Conservation (phyloP, 2,113 vertebrate species). For the Lagopus muta region DNA sequence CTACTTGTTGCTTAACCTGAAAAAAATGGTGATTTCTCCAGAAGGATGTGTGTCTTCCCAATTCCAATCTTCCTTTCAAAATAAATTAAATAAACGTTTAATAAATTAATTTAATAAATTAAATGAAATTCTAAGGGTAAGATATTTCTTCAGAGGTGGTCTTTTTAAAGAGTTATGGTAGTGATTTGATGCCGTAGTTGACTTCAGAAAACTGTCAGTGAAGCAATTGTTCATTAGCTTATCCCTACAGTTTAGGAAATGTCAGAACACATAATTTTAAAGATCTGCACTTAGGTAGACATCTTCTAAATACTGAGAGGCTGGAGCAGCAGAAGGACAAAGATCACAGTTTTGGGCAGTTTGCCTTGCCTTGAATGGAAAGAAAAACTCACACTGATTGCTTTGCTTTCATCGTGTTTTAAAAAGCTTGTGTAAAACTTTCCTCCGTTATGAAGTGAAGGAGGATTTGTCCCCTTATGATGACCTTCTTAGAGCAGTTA, state of each 20-base stretch:
- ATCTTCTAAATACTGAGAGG: background rate
- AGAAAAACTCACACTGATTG: constrained; percentile 47
- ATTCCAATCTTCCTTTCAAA: background rate
- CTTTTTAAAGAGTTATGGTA: background rate
- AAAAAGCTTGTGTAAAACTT: background rate
- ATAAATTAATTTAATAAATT: no score
- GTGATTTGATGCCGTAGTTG: background rate
- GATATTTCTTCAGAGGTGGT: background rate
- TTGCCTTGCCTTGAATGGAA: constrained; percentile 4
- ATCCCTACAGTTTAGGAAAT: background rate
- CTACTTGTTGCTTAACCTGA: background rate
- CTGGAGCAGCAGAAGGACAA: background rate
- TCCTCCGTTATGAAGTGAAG: background rate
- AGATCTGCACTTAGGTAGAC: background rate
- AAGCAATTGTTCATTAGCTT: background rate
- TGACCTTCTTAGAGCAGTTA: constrained; percentile 27
- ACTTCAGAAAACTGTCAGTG: background rate
- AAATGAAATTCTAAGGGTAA: background rate
- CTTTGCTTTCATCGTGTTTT: constrained; percentile 33
- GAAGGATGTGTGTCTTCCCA: background rate
- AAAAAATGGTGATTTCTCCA: background rate
- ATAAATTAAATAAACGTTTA: background rate
- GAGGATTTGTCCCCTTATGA: background rate
- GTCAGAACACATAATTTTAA: background rate
- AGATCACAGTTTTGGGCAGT: background rate